Evolutionary conservation across 1,140 invertebrate species (phyloP).

Genomic region (Drosophila lacteicornis): DNA sequence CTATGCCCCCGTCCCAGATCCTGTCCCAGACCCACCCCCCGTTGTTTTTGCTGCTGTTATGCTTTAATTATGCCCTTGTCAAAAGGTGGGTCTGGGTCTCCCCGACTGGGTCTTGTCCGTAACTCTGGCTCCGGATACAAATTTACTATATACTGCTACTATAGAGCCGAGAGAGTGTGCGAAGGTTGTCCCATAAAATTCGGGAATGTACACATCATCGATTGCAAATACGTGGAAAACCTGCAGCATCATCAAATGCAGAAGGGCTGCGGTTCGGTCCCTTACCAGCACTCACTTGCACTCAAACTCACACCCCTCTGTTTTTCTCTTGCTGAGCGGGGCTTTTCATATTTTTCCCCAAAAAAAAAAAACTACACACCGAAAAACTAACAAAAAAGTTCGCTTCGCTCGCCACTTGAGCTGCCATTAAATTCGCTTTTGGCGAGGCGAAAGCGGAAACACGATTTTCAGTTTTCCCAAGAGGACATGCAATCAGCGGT

Average conservation of each 20-base stretch:
- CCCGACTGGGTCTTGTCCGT: slow-evolving; percentile 16
- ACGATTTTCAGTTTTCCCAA: slow-evolving; percentile 35
- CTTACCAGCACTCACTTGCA: background rate
- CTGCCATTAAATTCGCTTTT: slow-evolving; percentile 52
- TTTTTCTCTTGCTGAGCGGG: slow-evolving; percentile 14
- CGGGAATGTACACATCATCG: slow-evolving; percentile 49
- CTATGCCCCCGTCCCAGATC: slow-evolving; percentile 14
- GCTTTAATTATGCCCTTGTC: slow-evolving; percentile 82
- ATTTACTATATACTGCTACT: slow-evolving; percentile 28
- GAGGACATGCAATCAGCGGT: slow-evolving; percentile 40
- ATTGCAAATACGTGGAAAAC: slow-evolving; percentile 49
- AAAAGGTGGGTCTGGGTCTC: slow-evolving; percentile 68
- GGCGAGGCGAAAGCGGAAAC: slow-evolving; percentile 25
- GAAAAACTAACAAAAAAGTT: slow-evolving; percentile 42
- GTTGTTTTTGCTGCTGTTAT: slow-evolving; percentile 73
- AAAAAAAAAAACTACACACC: background rate
- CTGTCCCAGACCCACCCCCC: slow-evolving; percentile 10
- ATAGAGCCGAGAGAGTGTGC: slow-evolving; percentile 5
- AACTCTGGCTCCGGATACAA: slow-evolving; percentile 38
- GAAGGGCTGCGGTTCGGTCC: background rate
- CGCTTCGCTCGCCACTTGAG: slow-evolving; percentile 33
- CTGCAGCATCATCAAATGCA: slow-evolving; percentile 54
- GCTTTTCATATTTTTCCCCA: slow-evolving; percentile 41
- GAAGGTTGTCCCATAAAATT: slow-evolving; percentile 51
- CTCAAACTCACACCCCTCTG: background rate